phyloP scores from a whole-genome alignment of 2,888 invertebrate species.

The Achlya flavicornis region DNA sequence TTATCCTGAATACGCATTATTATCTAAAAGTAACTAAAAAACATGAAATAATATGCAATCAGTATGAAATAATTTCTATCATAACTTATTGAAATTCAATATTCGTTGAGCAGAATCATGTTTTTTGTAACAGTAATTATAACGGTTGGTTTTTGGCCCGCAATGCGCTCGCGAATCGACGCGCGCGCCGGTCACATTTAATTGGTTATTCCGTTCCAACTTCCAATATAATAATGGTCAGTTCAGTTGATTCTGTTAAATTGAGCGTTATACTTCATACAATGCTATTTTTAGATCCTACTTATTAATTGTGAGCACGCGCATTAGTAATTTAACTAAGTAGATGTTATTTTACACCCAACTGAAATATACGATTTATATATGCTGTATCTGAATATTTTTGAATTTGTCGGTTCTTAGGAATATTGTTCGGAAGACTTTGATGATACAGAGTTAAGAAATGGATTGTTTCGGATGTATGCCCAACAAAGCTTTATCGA shows the following conservation, averaged over 20 bases:
- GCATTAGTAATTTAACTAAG: not conserved
- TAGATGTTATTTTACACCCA: not conserved
- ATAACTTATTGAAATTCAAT: slow-evolving; percentile 13
- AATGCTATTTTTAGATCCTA: not conserved
- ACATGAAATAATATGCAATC: not conserved
- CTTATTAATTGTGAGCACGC: not conserved
- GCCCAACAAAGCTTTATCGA: no score
- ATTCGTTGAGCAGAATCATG: slow-evolving; percentile 32
- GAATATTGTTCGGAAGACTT: no score
- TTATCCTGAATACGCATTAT: no score
- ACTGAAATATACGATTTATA: not conserved
- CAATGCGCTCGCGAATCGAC: slow-evolving; percentile 38
- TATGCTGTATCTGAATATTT: no score
- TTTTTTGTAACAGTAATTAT: slow-evolving; percentile 52
- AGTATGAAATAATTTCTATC: not conserved
- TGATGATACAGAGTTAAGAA: no score
- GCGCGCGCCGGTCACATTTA: slow-evolving; percentile 34
- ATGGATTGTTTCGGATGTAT: no score
- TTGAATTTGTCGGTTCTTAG: no score
- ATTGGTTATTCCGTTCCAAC: slow-evolving; percentile 54
- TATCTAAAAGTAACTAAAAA: not conserved
- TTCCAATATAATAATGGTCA: slow-evolving; percentile 38
- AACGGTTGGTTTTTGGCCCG: slow-evolving; percentile 51
- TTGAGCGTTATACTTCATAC: slow-evolving; percentile 14
- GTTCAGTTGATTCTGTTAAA: slow-evolving; percentile 28